Evolutionary conservation across 2,797 vertebrate genomes (phyloP), one percentile per base, ranked within the genome.

Genomic region (Tapirus indicus): DNA sequence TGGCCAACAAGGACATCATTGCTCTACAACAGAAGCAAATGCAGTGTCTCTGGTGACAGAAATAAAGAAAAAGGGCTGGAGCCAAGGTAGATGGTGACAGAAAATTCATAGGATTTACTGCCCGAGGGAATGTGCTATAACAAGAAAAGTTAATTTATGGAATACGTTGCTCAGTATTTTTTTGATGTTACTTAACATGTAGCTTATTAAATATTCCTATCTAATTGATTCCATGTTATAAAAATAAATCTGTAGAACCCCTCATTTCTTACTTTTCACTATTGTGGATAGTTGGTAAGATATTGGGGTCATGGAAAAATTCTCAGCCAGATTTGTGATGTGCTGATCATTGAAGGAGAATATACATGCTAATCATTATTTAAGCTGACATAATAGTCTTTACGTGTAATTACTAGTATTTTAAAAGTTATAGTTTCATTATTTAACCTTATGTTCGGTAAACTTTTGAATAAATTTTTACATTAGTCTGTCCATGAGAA

Each of bases 81-180:
- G 49, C 16, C 66, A 95, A 93, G 16, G 58, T 79, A 69, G 29
- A 54, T 44, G 38, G 17, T 72, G 52, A 91, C 12, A 90, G 41
- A 90, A 85, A n/a, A 69, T 77, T 77, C 52, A 68, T 47, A 25
- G 7, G 10, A 88, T 71, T 94, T 93, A 72, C 47, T 91, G 72
- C 23, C 62, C 11, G 44, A 94, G 11, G 32, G 29, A 92, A 74
- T 69, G 6, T 20, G 47, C 78, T 60, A 79, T 44, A 95, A 92
- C 94, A 77, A 77, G 9, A 56, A 78, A 93, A 44, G 5, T 66
- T 68, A 78, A 78, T 35, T 32, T 72, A 38, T 20, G 7, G n/a
- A 85, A 54, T 23, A 88, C 60, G 10, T 74, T 91, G 5, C 8
- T 94, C 86, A 78, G 56, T 69, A 1, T 13, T 88, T 89, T 52